phyloP scores from a whole-genome alignment of 2,888 invertebrate species.

The Biston betularia region DNA sequence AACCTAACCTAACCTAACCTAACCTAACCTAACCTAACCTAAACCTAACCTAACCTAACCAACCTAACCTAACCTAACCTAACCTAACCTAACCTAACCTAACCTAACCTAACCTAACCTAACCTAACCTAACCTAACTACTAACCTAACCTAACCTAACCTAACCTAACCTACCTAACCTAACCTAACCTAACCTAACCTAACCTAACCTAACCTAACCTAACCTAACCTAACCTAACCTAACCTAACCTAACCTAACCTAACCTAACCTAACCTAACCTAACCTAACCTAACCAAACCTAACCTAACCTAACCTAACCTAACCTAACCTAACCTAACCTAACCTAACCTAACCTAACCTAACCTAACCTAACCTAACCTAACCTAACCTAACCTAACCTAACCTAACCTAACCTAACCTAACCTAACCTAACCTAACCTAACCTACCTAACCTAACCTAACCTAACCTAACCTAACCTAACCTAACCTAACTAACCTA shows the following conservation, averaged over 20 bases:
- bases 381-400: slow-evolving; percentile 11
- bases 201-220: slow-evolving; percentile 10
- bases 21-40: slow-evolving; percentile 38
- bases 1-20: slow-evolving; percentile 41
- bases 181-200: slow-evolving; percentile 7
- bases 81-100: slow-evolving; percentile 10
- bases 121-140: slow-evolving; percentile 8
- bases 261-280: slow-evolving; percentile 10
- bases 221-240: slow-evolving; percentile 10
- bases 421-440: slow-evolving; percentile 11
- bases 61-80: slow-evolving; percentile 2
- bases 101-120: slow-evolving; percentile 15
- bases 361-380: slow-evolving; percentile 12
- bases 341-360: slow-evolving; percentile 12
- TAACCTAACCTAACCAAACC: slow-evolving; percentile 9
- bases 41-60: slow-evolving; percentile 3
- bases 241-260: slow-evolving; percentile 10
- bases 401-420: slow-evolving; percentile 11
- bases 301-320: slow-evolving; percentile 10
- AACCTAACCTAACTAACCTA: slow-evolving; percentile 11
- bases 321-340: slow-evolving; percentile 11
- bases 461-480: slow-evolving; percentile 11
- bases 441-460: slow-evolving; percentile 11
- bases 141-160: slow-evolving; percentile 10
- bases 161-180: slow-evolving; percentile 1